Base-by-base conservation (phyloP, 1,140 invertebrate genomes). In the Whitmania pigra region DNA sequence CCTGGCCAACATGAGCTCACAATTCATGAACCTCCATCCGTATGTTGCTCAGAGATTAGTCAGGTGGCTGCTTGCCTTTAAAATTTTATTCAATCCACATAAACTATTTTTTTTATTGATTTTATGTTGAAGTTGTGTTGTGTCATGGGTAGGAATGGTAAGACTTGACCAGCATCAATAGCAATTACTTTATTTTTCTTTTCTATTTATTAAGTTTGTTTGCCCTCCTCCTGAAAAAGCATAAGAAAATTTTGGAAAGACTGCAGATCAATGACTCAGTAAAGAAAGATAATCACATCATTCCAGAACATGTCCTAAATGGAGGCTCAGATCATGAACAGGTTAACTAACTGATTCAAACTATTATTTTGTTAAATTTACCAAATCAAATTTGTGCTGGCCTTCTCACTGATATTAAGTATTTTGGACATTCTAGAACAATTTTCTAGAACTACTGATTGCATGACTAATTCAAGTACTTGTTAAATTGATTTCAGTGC, bases 1-100 rank as follows among this genome's bases (percentile, higher is more conserved):
- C 7, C 85, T 99, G 73, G 95, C 96, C 53, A 99, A 99, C 78
- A 98, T 99, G 94, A 90, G 91, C 63, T 88, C 90, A 74, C 91
- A 97, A 81, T 97, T 98, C 79, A 87, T 89, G 78, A 87, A 90
- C 73, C 84, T 99, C 27, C 94, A 97, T 84, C 91, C 94, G 0
- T 96, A 96, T 82, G 95, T 97, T 31, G 92, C 92, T 76, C 94
- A 99, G 83, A 86, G 93, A 78, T 82, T 97, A 75, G 86, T 97
- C 69, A 80, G 80, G 82, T 82, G 76, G 74, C 74, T 69, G 17
- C 29, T 7, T 63, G 20, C 22, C 6, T n/a, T 15, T 63, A 11
- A 11, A 49, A 49, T 17, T 49, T 3, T 17, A 11, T 15, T 13
- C 43, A 49, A 43, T 6, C 13, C 15, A 49, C 2, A 49, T 43